Conservation (phyloP, 2,113 vertebrate species). For the human (Homo sapiens) region GRCh38 chr17:28509501-28510000, state of each 20-base stretch:
- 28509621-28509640: background rate
- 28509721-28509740: background rate
- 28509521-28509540: background rate
- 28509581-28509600: background rate
- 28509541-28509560: background rate
- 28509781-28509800: background rate
- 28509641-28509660: background rate
- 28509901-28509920: conserved; percentile 62
- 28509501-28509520: no score
- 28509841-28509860: background rate
- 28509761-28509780: background rate
- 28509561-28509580: background rate
- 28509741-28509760: background rate
- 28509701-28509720: background rate
- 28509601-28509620: background rate
- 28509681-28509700: background rate
- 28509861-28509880: background rate
- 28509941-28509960: conserved; percentile 77
- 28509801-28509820: background rate
- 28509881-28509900: background rate
- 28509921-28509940: conserved; percentile 73
- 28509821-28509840: background rate
- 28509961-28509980: conserved; percentile 74
- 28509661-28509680: background rate
- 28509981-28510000: conserved; percentile 71